These are phyloP conservation scores for Xenopus petersii DNA, from an alignment of 2,797 vertebrate genomes.

Conservation along the genomic window DNA sequence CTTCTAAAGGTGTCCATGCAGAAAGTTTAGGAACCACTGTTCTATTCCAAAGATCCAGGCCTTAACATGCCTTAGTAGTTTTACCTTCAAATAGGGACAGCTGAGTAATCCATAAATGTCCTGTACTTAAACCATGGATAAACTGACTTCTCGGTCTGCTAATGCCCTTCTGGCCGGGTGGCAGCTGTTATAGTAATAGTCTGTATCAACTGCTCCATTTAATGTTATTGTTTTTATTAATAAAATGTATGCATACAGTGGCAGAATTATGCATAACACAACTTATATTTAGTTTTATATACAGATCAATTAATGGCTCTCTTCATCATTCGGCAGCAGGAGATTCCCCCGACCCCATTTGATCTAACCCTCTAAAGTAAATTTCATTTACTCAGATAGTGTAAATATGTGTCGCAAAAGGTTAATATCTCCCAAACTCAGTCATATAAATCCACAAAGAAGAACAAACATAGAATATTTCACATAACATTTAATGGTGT, in stretches of 20 bases:
- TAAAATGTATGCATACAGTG: neutral
- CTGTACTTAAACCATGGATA: too few species aligned
- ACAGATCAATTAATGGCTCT: neutral
- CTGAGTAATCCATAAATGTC: too few species aligned
- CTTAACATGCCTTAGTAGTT: too few species aligned
- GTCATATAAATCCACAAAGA: slow-evolving; percentile 19
- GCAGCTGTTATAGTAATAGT: too few species aligned
- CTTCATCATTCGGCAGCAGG: neutral
- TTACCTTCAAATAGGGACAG: too few species aligned
- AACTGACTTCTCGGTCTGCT: too few species aligned
- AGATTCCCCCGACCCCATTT: neutral
- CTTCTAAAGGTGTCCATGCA: too few species aligned
- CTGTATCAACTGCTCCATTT: too few species aligned
- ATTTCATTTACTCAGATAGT: neutral
- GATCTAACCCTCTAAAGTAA: neutral
- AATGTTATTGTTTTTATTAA: neutral
- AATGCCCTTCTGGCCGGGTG: too few species aligned
- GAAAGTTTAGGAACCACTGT: too few species aligned
- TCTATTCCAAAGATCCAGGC: too few species aligned
- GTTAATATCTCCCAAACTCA: slow-evolving; percentile 8
- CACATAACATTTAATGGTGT: slow-evolving; percentile 20
- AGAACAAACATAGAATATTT: slow-evolving; percentile 20
- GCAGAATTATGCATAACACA: neutral
- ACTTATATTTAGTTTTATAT: neutral
- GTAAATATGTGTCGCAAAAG: neutral